Percentiles rank a stretch among this genome's conserved stretches.
Evolutionary conservation across 2,797 vertebrate species (phyloP).

Genomic region (Rhinoraja longicauda): DNA sequence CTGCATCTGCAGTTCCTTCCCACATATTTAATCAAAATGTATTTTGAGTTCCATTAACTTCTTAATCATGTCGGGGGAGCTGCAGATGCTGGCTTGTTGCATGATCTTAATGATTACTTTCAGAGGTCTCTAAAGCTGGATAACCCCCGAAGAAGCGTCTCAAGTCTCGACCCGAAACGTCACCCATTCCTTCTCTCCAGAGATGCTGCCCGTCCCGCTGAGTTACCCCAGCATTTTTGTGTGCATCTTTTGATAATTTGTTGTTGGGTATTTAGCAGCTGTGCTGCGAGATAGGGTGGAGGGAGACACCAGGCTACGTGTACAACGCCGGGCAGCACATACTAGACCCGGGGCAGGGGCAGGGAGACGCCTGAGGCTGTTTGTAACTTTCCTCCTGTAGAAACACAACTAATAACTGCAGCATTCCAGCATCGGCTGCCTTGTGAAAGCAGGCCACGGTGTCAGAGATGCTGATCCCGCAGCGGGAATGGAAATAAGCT

Average conservation of each 20-base stretch:
- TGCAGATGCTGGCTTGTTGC: too few relatives aligned
- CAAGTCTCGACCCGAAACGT: too few relatives aligned
- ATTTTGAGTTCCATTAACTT: too few relatives aligned
- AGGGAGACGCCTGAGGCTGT: neutral
- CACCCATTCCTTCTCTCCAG: too few relatives aligned
- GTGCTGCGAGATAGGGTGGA: neutral
- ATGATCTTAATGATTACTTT: too few relatives aligned
- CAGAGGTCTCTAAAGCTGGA: too few relatives aligned
- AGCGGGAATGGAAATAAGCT: neutral
- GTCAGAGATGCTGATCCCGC: neutral
- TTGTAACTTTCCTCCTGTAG: neutral
- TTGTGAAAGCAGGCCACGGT: neutral
- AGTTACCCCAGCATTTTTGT: too few relatives aligned
- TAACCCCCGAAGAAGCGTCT: too few relatives aligned
- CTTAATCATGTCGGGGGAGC: too few relatives aligned
- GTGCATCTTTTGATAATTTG: neutral
- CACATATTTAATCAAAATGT: too few relatives aligned
- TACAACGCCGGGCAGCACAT: neutral
- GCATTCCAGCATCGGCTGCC: neutral
- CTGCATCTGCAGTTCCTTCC: too few relatives aligned
- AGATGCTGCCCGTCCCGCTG: too few relatives aligned
- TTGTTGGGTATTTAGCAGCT: neutral
- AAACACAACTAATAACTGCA: neutral
- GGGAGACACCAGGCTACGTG: neutral
- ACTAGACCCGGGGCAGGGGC: neutral